Percentiles rank a stretch among this genome's conserved stretches.
These are phyloP conservation scores for Apoderus coryli DNA, from an alignment of 2,888 invertebrate species.

Conservation along the genomic window DNA sequence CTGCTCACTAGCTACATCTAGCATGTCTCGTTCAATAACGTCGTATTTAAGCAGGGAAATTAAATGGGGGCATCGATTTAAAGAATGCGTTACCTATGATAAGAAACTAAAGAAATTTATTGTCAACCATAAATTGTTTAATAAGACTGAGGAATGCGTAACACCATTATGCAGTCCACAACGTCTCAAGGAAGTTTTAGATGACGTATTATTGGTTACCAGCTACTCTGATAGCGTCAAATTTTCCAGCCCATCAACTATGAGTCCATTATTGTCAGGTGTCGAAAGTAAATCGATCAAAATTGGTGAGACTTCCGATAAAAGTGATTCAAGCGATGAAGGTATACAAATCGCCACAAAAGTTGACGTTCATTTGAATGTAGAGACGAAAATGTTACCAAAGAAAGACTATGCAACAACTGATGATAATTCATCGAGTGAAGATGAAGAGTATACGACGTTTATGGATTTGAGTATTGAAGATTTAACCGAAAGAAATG, in stretches of 20 bases:
- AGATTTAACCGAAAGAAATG: conserved; percentile 10
- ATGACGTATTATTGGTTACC: conserved; percentile 12
- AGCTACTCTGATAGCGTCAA: conserved; percentile 3
- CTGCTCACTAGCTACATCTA: conserved; percentile 61
- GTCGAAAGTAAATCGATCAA: background rate
- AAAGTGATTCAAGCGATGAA: background rate
- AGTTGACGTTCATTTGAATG: background rate
- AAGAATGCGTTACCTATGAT: conserved; percentile 36
- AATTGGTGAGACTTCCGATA: background rate
- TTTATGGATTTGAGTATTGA: conserved; percentile 16
- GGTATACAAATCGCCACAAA: too few relatives aligned
- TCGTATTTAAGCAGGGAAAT: conserved; percentile 72
- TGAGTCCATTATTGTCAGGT: conserved; percentile 11
- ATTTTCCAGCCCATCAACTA: conserved; percentile 10
- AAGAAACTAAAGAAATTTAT: conserved; percentile 40
- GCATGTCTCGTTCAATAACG: conserved; percentile 54
- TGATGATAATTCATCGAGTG: conserved; percentile 11
- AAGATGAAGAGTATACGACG: conserved; percentile 10
- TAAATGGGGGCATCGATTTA: conserved; percentile 71
- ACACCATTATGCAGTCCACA: conserved; percentile 79
- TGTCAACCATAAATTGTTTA: conserved; percentile 48
- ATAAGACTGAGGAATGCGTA: conserved; percentile 48
- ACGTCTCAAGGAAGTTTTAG: conserved; percentile 56
- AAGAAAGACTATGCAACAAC: too few relatives aligned
- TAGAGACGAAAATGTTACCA: background rate